Conservation (phyloP, 2,888 invertebrate species). For the Tetrapedia diversipes region DNA sequence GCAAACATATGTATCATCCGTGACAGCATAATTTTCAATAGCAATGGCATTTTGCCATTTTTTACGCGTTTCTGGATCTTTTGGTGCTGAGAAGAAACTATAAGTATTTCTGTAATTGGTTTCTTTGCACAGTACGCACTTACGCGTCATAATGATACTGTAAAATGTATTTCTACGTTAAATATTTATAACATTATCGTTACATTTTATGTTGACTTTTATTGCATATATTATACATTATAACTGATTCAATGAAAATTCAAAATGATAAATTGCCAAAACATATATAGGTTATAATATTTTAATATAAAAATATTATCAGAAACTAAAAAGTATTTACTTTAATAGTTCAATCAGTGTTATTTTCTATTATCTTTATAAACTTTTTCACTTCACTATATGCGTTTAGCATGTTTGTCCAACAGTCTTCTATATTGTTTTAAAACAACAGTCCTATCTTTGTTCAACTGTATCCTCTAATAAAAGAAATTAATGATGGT, state of each 20-base stretch:
- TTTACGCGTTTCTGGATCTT: conserved; percentile 76
- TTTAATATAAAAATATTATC: background rate
- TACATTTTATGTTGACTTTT: background rate
- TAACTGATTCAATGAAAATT: background rate
- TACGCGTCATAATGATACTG: conserved; percentile 76
- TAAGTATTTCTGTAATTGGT: conserved; percentile 79
- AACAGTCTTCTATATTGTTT: conserved; percentile 10
- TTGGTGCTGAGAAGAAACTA: conserved; percentile 81
- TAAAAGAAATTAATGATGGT: background rate
- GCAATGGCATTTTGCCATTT: conserved; percentile 78
- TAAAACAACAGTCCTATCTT: background rate
- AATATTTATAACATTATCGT: background rate
- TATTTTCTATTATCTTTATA: background rate
- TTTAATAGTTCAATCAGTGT: background rate
- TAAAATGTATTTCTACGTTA: conserved; percentile 20
- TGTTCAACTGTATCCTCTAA: background rate
- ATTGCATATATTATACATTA: background rate
- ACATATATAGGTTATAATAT: conserved; percentile 27
- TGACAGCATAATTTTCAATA: conserved; percentile 76
- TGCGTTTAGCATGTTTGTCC: background rate
- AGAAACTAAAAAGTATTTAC: background rate
- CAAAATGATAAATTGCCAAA: background rate
- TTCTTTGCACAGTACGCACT: conserved; percentile 78
- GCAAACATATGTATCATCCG: conserved; percentile 78
- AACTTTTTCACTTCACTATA: background rate